A percentile compares a stretch with the other conserved stretches of the same genome.
Evolutionary conservation across 1,140 invertebrate species (phyloP).

Genomic region (Homalodisca vitripennis): DNA sequence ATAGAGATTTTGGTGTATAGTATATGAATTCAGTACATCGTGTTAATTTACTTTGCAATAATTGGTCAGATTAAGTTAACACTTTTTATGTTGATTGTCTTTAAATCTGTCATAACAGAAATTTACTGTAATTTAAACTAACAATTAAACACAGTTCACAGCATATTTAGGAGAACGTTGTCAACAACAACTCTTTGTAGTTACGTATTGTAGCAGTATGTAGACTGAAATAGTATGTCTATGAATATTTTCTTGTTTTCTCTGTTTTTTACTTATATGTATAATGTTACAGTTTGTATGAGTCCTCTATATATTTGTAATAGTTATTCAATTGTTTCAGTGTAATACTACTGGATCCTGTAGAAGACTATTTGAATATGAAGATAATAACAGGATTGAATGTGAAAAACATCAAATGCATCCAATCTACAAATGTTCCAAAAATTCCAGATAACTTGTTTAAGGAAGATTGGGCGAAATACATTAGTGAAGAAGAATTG

Average conservation of each 20-base stretch:
- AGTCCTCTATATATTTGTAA: neutral
- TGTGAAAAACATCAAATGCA: conserved; percentile 8
- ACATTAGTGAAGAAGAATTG: conserved; percentile 12
- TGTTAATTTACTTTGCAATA: too few relatives aligned
- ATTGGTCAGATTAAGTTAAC: too few relatives aligned
- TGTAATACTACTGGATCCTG: neutral
- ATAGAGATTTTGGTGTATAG: too few relatives aligned
- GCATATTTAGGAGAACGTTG: neutral
- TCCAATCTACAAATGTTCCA: neutral
- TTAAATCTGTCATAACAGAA: too few relatives aligned
- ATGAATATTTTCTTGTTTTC: neutral
- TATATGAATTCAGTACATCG: too few relatives aligned
- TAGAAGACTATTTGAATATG: neutral
- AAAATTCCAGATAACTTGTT: conserved; percentile 7
- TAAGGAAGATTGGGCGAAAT: conserved; percentile 19
- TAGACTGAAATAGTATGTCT: neutral
- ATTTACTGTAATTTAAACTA: too few relatives aligned
- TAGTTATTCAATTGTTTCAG: neutral
- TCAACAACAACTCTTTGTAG: neutral
- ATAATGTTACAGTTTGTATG: neutral
- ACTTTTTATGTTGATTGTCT: too few relatives aligned
- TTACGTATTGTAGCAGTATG: neutral
- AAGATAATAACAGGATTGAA: neutral
- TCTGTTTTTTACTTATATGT: neutral
- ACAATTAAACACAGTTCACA: neutral